Evolutionary conservation across 2,113 vertebrate species (phyloP).

Genomic region (Toxostoma redivivum): DNA sequence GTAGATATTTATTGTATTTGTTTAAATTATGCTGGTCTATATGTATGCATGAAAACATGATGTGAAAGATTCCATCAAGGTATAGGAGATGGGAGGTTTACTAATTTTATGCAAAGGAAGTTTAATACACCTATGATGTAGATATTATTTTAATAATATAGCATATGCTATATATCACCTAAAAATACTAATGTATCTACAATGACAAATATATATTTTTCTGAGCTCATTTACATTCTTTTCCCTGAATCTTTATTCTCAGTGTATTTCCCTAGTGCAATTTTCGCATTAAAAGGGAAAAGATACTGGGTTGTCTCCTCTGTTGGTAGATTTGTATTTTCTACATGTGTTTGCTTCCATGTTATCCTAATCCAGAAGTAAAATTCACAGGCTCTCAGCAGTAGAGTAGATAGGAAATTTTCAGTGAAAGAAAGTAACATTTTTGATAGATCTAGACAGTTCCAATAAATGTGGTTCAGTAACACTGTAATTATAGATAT

Average conservation of each 20-base stretch:
- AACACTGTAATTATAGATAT: neutral
- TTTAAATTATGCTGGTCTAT: neutral
- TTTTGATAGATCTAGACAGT: neutral
- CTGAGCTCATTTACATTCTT: neutral
- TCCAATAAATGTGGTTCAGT: neutral
- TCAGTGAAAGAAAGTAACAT: neutral
- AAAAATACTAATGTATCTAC: neutral
- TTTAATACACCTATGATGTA: neutral
- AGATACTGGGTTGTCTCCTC: neutral
- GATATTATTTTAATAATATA: neutral
- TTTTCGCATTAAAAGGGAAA: neutral
- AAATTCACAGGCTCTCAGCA: neutral
- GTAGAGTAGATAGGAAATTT: neutral
- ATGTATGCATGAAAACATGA: neutral
- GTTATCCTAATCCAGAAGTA: neutral
- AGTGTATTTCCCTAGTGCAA: neutral
- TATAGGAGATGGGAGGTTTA: neutral
- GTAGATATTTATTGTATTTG: neutral
- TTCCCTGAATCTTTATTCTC: neutral
- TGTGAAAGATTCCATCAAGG: neutral
- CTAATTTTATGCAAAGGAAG: neutral
- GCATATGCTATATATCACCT: neutral
- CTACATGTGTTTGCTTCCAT: neutral
- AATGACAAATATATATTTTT: neutral
- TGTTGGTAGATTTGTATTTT: neutral